Conservation (phyloP, 2,888 invertebrate species). For the Brassicogethes aeneus region DNA sequence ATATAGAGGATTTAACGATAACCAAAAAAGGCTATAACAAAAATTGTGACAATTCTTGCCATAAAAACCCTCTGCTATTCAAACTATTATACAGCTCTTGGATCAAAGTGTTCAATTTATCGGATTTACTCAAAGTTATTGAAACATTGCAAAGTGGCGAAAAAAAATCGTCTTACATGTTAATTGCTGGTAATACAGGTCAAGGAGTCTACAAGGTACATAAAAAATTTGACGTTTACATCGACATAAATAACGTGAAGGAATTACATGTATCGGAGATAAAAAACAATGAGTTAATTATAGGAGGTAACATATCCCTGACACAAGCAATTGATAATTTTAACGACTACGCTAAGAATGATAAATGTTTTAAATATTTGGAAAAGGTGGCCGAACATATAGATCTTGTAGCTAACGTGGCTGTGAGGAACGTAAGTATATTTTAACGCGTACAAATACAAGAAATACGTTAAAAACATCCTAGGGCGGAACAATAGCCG, state of each 20-base stretch:
- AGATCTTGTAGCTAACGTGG: slow-evolving; percentile 59
- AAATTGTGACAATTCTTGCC: not conserved
- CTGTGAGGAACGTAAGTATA: slow-evolving; percentile 58
- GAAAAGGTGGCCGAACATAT: slow-evolving; percentile 52
- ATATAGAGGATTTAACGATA: slow-evolving; percentile 37
- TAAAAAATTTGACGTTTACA: slow-evolving; percentile 44
- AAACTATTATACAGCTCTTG: no score
- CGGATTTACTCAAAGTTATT: slow-evolving; percentile 50
- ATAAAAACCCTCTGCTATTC: no score
- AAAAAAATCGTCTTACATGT: slow-evolving; percentile 43
- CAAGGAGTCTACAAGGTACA: slow-evolving; percentile 29
- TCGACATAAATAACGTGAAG: slow-evolving; percentile 51
- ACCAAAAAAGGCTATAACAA: slow-evolving; percentile 9
- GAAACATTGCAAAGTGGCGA: slow-evolving; percentile 27
- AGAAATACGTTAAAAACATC: no score
- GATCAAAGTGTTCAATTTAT: slow-evolving; percentile 48
- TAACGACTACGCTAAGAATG: slow-evolving; percentile 35
- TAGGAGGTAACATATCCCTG: slow-evolving; percentile 53
- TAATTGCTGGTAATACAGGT: slow-evolving; percentile 69
- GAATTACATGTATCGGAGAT: slow-evolving; percentile 43
- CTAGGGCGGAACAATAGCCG: slow-evolving; percentile 60
- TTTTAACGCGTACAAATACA: no score
- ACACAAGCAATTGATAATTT: slow-evolving; percentile 48
- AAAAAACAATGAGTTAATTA: slow-evolving; percentile 41
- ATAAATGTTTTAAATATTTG: slow-evolving; percentile 52